Percentiles rank a stretch among this genome's conserved stretches.
These are phyloP conservation scores for Mnemiopsis leidyi DNA, from an alignment of 37 sponge, comb jelly and placozoan species.

Conservation along the genomic window DNA sequence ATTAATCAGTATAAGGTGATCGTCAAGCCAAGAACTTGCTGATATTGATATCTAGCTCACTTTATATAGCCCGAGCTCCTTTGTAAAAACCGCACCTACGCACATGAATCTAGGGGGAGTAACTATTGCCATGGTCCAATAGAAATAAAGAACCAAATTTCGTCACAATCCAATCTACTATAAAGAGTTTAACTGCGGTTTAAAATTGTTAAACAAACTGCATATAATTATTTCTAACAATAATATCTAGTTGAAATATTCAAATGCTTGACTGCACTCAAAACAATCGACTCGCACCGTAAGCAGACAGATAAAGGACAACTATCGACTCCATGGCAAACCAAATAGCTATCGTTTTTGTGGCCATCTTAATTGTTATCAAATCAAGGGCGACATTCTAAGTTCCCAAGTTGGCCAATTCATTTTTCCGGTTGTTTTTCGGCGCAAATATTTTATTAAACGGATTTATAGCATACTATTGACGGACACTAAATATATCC, in stretches of 20 bases:
- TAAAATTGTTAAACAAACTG: neutral
- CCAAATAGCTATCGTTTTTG: neutral
- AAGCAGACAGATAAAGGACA: neutral
- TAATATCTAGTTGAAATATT: neutral
- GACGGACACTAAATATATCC: neutral
- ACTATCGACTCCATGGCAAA: neutral
- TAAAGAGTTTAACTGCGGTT: neutral
- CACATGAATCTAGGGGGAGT: neutral
- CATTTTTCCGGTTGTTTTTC: neutral
- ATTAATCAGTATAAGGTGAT: neutral
- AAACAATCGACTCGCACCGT: neutral
- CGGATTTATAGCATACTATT: neutral
- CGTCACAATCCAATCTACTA: neutral
- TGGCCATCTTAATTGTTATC: too few species aligned
- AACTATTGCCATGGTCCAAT: neutral
- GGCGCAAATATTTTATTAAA: neutral
- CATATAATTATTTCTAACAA: neutral
- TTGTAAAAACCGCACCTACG: neutral
- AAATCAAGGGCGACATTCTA: too few species aligned
- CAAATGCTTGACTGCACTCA: neutral
- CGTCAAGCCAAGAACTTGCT: neutral
- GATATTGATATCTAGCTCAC: neutral
- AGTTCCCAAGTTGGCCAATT: neutral
- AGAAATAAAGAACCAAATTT: neutral
- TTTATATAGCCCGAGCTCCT: neutral